phyloP scores from a whole-genome alignment of 2,113 vertebrate genomes.

The Cervus canadensis region DNA sequence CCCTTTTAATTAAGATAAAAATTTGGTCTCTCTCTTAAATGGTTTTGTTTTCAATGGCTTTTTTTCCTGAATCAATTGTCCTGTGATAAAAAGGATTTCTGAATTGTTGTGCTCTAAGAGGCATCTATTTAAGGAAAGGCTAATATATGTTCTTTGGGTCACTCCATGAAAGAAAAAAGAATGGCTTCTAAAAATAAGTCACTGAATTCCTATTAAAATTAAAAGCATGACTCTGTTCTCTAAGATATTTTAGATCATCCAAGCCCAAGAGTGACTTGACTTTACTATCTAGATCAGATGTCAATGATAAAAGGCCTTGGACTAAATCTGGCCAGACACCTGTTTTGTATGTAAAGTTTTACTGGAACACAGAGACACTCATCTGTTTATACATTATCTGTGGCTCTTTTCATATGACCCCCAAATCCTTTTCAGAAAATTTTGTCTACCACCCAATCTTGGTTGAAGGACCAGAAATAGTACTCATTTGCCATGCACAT shows the following conservation, averaged over 20 bases:
- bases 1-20: not conserved
- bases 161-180: not conserved
- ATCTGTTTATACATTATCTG: not conserved
- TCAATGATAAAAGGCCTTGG: not conserved
- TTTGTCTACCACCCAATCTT: not conserved
- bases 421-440: not conserved
- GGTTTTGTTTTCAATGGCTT: not conserved
- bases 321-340: not conserved
- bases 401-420: not conserved
- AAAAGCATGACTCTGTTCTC: not conserved
- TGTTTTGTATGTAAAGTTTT: not conserved
- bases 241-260: not conserved
- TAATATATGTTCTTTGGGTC: not conserved
- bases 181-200: not conserved
- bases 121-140: not conserved
- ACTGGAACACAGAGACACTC: not conserved
- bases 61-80: not conserved
- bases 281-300: not conserved
- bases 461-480: not conserved
- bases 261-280: not conserved
- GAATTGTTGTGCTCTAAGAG: not conserved
- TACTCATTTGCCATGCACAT: not conserved
- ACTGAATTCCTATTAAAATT: not conserved
- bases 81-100: not conserved
- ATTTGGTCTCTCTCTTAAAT: not conserved